Base-by-base conservation (phyloP, 2,113 vertebrate species). In the Rousettus leschenaultii region DNA sequence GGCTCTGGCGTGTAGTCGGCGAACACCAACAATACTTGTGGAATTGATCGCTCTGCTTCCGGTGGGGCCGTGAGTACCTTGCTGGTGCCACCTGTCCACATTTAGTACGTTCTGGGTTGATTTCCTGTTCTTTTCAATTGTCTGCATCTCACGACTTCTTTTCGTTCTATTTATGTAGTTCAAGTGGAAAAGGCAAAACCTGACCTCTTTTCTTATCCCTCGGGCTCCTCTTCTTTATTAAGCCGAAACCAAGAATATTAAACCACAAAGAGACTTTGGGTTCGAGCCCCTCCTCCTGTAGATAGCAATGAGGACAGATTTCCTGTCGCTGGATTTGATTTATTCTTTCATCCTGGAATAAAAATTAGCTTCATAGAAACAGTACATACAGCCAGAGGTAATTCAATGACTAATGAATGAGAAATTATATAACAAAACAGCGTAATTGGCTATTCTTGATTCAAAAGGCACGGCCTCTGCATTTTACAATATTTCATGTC, bases 151-250 rank as follows among this genome's bases (percentile, higher is more conserved):
- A 11, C 19, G 19, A 5, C 61, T 90, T 66, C 92, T 70, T 86
- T 83, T 86, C 77, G 40, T 90, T 57, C 91, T 94, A 89, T 97
- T 89, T 86, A 89, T 87, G 86, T 33, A 53, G 83, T 91, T 93
- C 86, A 71, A 94, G 65, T 28, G 43, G 78, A 89, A 92, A 89
- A 70, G 89, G 82, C 48, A 91, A 97, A 95, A 86, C 74, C 86
- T 94, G 94, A 91, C 95, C 94, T 93, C 94, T 71, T 97, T 97
- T 84, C 83, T 91, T n/a, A 95, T 89, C 94, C 96, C 95, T 86
- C 55, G 12, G 94, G 78, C 92, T 91, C 65, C 59, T 92, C 82
- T 77, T 89, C 80, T 96, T 93, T 96, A 86, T 86, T 93, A 95
- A 75, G 71, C 40, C 84, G 86, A 92, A 95, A 87, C 65, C 43